These are phyloP conservation scores for Diadema setosum DNA, from an alignment of 35 echinoderm and acorn worm genomes.

Conservation along the genomic window DNA sequence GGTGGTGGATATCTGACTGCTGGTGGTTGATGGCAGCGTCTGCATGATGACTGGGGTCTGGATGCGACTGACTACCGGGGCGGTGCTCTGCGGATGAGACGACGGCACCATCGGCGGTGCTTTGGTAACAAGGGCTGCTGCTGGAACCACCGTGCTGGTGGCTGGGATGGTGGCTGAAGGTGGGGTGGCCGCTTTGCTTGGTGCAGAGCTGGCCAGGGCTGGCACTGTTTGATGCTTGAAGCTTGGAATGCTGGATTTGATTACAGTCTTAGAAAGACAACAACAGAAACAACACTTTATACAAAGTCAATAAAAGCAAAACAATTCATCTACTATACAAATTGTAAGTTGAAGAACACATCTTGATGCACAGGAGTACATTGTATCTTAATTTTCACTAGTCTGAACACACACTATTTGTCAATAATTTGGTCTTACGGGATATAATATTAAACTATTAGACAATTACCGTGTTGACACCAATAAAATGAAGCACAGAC, in stretches of 20 bases:
- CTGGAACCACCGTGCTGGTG: neutral
- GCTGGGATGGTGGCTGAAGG: neutral
- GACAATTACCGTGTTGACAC: too few relatives aligned
- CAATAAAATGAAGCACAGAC: too few relatives aligned
- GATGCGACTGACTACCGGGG: neutral
- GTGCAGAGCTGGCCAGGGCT: neutral
- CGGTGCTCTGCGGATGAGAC: neutral
- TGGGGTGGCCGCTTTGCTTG: neutral
- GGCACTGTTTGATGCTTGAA: neutral
- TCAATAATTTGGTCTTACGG: too few relatives aligned
- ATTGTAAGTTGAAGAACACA: too few relatives aligned
- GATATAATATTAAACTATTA: too few relatives aligned
- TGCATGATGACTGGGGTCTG: neutral
- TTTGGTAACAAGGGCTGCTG: neutral
- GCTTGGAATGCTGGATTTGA: neutral
- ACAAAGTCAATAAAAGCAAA: too few relatives aligned
- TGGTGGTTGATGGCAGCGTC: neutral
- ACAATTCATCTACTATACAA: too few relatives aligned
- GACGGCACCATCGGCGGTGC: neutral
- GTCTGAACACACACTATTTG: too few relatives aligned
- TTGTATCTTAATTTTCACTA: too few relatives aligned
- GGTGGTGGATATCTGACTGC: neutral
- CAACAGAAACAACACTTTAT: neutral
- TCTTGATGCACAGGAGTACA: too few relatives aligned
- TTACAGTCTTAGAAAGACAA: neutral